Base-by-base conservation (phyloP, 2,797 vertebrate species). In the Hybognathus amarus region DNA sequence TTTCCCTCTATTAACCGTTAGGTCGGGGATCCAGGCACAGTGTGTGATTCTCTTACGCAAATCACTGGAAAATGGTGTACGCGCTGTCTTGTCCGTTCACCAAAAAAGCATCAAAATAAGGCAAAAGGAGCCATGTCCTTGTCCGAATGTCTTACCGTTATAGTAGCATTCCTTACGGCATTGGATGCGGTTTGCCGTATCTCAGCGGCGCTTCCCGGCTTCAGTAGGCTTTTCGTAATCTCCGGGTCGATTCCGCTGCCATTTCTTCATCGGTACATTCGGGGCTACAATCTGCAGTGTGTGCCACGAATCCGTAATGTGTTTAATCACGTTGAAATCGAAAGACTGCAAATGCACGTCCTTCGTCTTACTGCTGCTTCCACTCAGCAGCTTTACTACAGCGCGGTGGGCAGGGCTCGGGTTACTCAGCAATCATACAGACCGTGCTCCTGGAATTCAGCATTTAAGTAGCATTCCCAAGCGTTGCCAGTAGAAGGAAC, bases 201-300 rank as follows among this genome's bases (percentile, higher is more conserved):
- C 94, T 97, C 97, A 40, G 96, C 96, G 63, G 97, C 96, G 91
- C 91, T 95, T 77, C 97, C 96, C n/a, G 97, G 97, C 86, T 97
- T 94, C 90, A 97, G 94, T 76, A 97, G 96, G 96, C 96, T 97
- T 84, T 96, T 97, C 77, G 97, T 97, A 93, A 98, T 94, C 96
- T 97, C 94, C 97, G 96, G 87, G 94, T 95, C 77, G 96, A 94
- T 87, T 97, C 97, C 42, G 96, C 94, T 89, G 96, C 96, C 96
- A 96, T 97, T 87, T 94, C 93, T 92, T 92, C 94, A 94, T 95
- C 91, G 83, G 93, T 91, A 89, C 92, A 79, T 66, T 80, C 74
- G 54, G 71, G 66, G 8, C 27, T 63, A 42, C 18, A 30, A 30
- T 74, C 13, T 79, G 20, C 30, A 47, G 30, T 64, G 7, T 45